Evolutionary conservation across 2,113 vertebrate genomes (phyloP), one percentile per base, ranked within the genome.

Genomic region (Ailurus styani): DNA sequence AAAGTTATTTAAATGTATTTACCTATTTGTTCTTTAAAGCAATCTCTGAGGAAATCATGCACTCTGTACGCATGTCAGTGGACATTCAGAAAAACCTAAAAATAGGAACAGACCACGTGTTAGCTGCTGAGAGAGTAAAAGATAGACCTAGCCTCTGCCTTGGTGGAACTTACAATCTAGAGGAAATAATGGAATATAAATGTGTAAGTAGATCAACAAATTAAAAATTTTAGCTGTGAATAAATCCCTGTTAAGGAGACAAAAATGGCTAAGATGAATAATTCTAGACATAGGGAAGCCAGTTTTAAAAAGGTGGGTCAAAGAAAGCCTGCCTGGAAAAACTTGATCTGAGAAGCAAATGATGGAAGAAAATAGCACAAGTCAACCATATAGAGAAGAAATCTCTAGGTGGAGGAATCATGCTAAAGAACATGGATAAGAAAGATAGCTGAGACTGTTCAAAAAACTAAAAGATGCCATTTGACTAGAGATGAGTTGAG

Each of bases 401-500:
- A 37, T 45, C 64, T 86, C 34, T 17, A 15, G 11, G 29, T 27
- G 10, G 25, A 29, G 11, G 7, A 81, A n/a, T 62, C 3, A 6
- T 73, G 5, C 70, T 91, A 37, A 42, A 40, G 23, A 6, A 42
- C 66, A 15, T 11, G 17, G 12, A 1, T 75, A 54, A 31, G 57
- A 84, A 83, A 73, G 47, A 40, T 6, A 47, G 18, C 31, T 47
- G 6, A 13, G 9, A 20, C 25, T 60, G 3, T 6, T 50, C 18
- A 42, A 57, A 17, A 18, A 42, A 40, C 15, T 68, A 12, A 27
- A 81, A 87, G 15, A 14, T 9, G 7, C 17, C 29, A 6, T 27
- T 10, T 37, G 47, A 14, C 9, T 31, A 1, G 9, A 11, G 27
- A 2, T 64, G 25, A 13, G 3, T 3, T 13, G 25, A 17, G 34